A percentile compares a stretch with the other conserved stretches of the same genome.
These are phyloP conservation scores for Galemys pyrenaicus DNA, from an alignment of 2,113 vertebrate species.

Conservation along the genomic window DNA sequence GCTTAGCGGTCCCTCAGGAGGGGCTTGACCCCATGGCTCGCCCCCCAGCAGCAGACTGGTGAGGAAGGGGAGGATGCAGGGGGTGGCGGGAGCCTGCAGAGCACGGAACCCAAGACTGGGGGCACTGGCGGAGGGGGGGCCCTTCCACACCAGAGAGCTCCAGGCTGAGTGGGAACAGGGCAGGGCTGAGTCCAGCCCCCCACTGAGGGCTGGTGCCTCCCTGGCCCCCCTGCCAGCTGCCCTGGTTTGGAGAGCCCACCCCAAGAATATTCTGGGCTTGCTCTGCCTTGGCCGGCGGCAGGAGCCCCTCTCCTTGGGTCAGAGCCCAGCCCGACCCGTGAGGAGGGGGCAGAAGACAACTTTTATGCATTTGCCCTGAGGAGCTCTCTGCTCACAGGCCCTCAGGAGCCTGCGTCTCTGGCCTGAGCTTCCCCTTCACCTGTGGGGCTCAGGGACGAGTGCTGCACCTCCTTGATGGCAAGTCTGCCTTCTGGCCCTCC, in stretches of 20 bases:
- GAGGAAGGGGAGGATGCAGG: not conserved
- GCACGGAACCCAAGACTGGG: not conserved
- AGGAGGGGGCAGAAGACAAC: not conserved
- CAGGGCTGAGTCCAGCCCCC: not conserved
- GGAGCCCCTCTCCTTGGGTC: not conserved
- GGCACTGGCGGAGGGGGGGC: not conserved
- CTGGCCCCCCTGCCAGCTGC: not conserved
- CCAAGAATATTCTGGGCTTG: not conserved
- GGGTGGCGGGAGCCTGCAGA: not conserved
- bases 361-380: not conserved
- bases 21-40: not conserved
- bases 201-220: not conserved
- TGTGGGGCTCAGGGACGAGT: not conserved
- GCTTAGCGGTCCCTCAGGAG: not conserved
- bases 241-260: not conserved
- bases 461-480: rapidly evolving
- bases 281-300: not conserved
- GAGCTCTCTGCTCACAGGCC: not conserved
- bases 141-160: not conserved
- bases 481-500: not conserved
- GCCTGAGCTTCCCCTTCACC: not conserved
- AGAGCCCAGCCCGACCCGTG: not conserved
- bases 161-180: not conserved
- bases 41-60: not conserved
- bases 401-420: not conserved